Evolutionary conservation across 2,888 invertebrate species (phyloP).

Genomic region (Pammene aurita): DNA sequence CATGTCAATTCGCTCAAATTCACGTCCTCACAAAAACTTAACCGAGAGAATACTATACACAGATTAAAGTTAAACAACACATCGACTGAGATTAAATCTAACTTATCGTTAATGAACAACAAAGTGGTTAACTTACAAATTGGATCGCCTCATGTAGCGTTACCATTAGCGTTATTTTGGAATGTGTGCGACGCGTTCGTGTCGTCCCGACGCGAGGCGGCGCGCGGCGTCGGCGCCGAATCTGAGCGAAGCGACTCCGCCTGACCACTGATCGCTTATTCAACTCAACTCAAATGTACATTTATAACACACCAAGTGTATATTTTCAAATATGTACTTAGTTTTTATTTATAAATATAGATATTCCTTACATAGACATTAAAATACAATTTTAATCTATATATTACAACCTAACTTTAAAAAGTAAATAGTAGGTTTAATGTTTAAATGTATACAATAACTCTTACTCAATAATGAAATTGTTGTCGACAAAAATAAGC

Average conservation of each 20-base stretch:
- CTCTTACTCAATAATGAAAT: slow-evolving; percentile 58
- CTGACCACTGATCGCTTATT: slow-evolving; percentile 56
- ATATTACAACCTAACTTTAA: slow-evolving; percentile 72
- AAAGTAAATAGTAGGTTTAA: slow-evolving; percentile 73
- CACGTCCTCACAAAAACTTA: slow-evolving; percentile 76
- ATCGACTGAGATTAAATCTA: slow-evolving; percentile 81
- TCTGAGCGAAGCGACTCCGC: slow-evolving; percentile 75
- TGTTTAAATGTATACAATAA: slow-evolving; percentile 62
- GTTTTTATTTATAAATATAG: slow-evolving; percentile 78
- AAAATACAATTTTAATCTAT: slow-evolving; percentile 69
- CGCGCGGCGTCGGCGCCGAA: slow-evolving; percentile 49
- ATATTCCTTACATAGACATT: slow-evolving; percentile 71
- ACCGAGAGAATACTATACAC: slow-evolving; percentile 79
- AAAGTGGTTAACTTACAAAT: slow-evolving; percentile 80
- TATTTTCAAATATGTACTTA: slow-evolving; percentile 70
- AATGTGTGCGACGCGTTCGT: slow-evolving; percentile 73
- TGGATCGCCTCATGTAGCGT: slow-evolving; percentile 71
- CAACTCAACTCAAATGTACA: slow-evolving; percentile 79
- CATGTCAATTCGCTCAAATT: slow-evolving; percentile 81
- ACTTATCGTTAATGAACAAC: slow-evolving; percentile 83
- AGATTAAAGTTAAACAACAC: slow-evolving; percentile 76
- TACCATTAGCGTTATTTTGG: slow-evolving; percentile 76
- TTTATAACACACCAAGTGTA: slow-evolving; percentile 76
- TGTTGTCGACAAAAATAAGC: slow-evolving; percentile 54
- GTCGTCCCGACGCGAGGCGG: slow-evolving; percentile 15